These are phyloP conservation scores for Carcina quercana DNA, from an alignment of 2,888 invertebrate species.

Conservation along the genomic window DNA sequence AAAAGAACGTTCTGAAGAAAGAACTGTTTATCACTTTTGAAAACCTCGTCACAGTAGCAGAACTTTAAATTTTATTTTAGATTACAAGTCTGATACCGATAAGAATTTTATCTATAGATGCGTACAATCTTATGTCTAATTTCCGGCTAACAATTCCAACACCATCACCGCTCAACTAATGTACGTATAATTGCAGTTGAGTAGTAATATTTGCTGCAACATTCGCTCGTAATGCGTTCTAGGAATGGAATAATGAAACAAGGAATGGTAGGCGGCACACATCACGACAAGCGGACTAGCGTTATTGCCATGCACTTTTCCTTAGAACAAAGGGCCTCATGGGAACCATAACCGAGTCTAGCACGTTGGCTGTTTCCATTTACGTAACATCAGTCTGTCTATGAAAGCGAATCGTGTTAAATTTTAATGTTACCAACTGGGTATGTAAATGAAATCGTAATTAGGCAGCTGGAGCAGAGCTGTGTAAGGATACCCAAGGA, in stretches of 20 bases:
- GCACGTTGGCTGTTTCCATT: conserved; percentile 19
- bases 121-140: conserved; percentile 9
- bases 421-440: conserved; percentile 7
- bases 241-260: conserved; percentile 40
- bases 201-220: conserved; percentile 33
- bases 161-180: conserved; percentile 8
- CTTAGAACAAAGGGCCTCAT: conserved; percentile 35
- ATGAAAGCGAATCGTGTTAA: conserved; percentile 2
- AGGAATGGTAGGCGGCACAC: conserved; percentile 33
- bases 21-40: too few species aligned
- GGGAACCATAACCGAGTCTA: conserved; percentile 30
- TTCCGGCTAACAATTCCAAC: conserved; percentile 8
- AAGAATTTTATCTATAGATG: conserved; percentile 8
- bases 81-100: conserved; percentile 1
- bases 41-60: too few species aligned
- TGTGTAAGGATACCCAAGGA: conserved; percentile 7
- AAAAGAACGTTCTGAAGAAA: too few species aligned
- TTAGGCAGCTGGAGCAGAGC: conserved; percentile 2
- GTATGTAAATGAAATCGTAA: conserved; percentile 8
- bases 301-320: conserved; percentile 31
- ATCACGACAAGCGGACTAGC: conserved; percentile 30
- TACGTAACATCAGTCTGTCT: conserved; percentile 4
- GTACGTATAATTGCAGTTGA: conserved; percentile 16
- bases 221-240: conserved; percentile 35
- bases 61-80: too few species aligned